Base-by-base conservation (phyloP, 2,888 invertebrate genomes). In the Neria commutata region DNA sequence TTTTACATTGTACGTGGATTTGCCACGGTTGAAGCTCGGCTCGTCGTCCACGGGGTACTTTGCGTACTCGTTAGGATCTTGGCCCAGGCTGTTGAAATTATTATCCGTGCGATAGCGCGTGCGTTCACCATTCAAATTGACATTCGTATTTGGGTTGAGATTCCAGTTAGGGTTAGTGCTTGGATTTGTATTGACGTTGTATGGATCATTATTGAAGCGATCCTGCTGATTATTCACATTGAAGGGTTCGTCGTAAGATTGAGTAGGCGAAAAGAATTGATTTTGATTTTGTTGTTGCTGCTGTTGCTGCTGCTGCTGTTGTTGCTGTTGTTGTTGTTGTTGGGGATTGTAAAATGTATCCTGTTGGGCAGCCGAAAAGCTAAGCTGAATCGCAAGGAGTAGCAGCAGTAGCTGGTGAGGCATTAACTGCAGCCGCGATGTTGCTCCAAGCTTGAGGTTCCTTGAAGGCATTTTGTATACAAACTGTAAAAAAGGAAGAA, bases 1-100 rank as follows among this genome's bases (percentile, higher is more conserved):
- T 48, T 77, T 79, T 0, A 71, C 45, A 53, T 71, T 79, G 52
- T 80, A 80, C 0, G 74, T 54, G 8, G 77, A 66, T 66, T 77
- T 78, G 33, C 75, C 80, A 1, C 77, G 71, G 3, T 65, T 66
- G 21, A 62, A 53, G 6, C 67, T 67, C 11, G 70, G 71, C 42
- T 77, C 79, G 10, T 72, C 69, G 46, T 73, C 69, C 2, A 49
- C 61, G 3, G 64, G 66, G 14, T 68, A 67, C 53, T 73, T 75
- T 2, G 49, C 42, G 17, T 66, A 69, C 26, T 66, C 72, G 14
- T 69, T 67, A 16, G 34, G 34, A 64, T 77, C 70, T 60, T 70
- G 71, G n/a, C 64, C 60, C 4, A 77, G 54, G 42, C 74, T 74
- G 50, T 77, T 78, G 34, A 66, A 71, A 33, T 61, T 62, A 10